Percentiles rank a stretch among this genome's conserved stretches.
Conservation (phyloP, 23 tunicate species). For the Ciona savignyi region DNA sequence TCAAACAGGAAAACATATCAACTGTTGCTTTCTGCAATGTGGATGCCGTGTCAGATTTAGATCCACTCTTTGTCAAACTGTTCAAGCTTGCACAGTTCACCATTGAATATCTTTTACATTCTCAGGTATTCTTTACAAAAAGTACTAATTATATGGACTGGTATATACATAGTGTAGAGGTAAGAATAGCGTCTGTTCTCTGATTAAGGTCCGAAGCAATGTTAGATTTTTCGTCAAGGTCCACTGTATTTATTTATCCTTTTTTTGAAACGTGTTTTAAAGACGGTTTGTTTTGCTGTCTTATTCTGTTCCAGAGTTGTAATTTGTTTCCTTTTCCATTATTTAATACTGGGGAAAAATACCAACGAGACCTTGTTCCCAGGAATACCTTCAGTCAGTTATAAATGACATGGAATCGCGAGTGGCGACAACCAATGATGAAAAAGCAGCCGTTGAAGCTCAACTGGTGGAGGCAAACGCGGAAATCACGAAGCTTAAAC, state of each 20-base stretch:
- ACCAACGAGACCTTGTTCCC: too few species aligned
- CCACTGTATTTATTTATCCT: too few species aligned
- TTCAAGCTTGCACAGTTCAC: conserved; percentile 92
- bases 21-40: conserved; percentile 92
- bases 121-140: conserved; percentile 54
- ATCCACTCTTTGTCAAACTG: conserved; percentile 78
- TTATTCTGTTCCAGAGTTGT: too few species aligned
- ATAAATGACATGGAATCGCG: conserved; percentile 53
- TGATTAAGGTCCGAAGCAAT: too few species aligned
- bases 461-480: conserved; percentile 26
- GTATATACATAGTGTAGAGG: too few species aligned
- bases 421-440: conserved; percentile 22
- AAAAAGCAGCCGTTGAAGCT: conserved; percentile 23
- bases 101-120: conserved; percentile 94
- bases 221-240: too few species aligned
- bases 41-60: conserved; percentile 77
- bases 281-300: too few species aligned
- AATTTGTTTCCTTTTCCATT: too few species aligned
- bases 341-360: too few species aligned
- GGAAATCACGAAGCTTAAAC: conserved; percentile 52
- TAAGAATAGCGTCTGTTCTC: too few species aligned
- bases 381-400: conserved; percentile 78
- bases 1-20: conserved; percentile 90
- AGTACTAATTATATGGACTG: too few species aligned
- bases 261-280: too few species aligned